phyloP scores from a whole-genome alignment of 2,113 vertebrate species.

The Galeopterus variegatus region DNA sequence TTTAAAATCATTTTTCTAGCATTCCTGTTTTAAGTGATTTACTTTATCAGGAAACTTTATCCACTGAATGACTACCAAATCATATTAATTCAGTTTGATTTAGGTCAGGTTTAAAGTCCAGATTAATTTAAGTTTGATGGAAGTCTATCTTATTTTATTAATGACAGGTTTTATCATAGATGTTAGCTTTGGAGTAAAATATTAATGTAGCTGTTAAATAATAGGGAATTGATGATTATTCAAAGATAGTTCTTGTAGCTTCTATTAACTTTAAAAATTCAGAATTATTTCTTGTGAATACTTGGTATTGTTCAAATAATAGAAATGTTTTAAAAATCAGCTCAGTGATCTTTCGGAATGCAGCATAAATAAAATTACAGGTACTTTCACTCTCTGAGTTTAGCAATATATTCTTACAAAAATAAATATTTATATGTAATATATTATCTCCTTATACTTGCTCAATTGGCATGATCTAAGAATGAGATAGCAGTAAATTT shows the following conservation, averaged over 20 bases:
- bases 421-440: conserved; percentile 13
- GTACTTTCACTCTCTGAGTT: not conserved
- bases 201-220: conserved; percentile 42
- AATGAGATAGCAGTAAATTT: not conserved
- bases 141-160: conserved; percentile 58
- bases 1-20: conserved; percentile 57
- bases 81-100: conserved; percentile 27
- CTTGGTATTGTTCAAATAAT: conserved; percentile 14
- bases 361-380: conserved; percentile 37
- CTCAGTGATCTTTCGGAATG: conserved; percentile 1
- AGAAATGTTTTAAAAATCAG: conserved; percentile 49
- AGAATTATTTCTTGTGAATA: conserved; percentile 43
- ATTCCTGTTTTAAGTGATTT: conserved; percentile 41
- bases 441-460: not conserved
- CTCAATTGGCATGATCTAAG: conserved; percentile 26
- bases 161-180: conserved; percentile 28
- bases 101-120: conserved; percentile 48
- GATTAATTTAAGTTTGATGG: conserved; percentile 16
- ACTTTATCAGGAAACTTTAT: conserved; percentile 18
- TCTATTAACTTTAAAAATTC: conserved; percentile 36
- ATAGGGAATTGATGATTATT: not conserved
- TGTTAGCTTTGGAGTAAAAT: conserved; percentile 55
- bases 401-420: not conserved
- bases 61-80: not conserved
- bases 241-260: not conserved